These are phyloP conservation scores for Bufo bufo DNA, from an alignment of 2,113 vertebrate species.

Conservation along the genomic window DNA sequence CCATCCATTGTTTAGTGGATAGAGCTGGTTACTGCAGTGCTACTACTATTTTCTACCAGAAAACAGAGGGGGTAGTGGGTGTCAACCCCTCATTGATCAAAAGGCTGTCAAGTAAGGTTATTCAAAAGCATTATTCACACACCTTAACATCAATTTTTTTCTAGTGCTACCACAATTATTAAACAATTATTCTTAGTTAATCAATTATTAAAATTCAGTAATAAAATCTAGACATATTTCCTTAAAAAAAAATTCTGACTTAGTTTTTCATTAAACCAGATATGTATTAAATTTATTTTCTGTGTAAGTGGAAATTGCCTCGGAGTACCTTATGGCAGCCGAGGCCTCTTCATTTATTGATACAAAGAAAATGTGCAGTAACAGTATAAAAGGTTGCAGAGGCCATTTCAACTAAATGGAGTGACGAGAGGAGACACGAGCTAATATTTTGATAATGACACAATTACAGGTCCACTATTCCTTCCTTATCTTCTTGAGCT, in stretches of 20 bases:
- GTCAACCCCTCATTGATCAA: no score
- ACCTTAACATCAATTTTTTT: no score
- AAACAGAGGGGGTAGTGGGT: no score
- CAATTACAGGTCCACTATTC: conserved; percentile 34
- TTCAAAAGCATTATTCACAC: no score
- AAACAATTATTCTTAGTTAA: no score
- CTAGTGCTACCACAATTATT: no score
- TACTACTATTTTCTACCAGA: no score
- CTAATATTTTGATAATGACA: conserved; percentile 49
- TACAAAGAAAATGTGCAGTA: conserved; percentile 19
- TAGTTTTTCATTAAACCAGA: background rate
- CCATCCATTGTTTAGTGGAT: no score
- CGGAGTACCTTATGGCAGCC: background rate
- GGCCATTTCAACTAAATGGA: conserved; percentile 26
- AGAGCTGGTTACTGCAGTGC: no score
- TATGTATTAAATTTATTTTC: background rate
- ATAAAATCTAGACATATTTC: background rate
- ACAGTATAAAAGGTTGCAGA: conserved; percentile 6
- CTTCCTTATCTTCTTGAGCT: conserved; percentile 4
- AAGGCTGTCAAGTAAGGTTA: no score
- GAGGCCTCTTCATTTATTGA: conserved; percentile 28
- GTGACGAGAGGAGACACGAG: conserved; percentile 28
- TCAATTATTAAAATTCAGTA: background rate
- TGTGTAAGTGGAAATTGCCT: background rate
- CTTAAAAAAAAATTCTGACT: background rate